Base-by-base conservation (phyloP, 2,888 invertebrate genomes). In the Unio delphinus region DNA sequence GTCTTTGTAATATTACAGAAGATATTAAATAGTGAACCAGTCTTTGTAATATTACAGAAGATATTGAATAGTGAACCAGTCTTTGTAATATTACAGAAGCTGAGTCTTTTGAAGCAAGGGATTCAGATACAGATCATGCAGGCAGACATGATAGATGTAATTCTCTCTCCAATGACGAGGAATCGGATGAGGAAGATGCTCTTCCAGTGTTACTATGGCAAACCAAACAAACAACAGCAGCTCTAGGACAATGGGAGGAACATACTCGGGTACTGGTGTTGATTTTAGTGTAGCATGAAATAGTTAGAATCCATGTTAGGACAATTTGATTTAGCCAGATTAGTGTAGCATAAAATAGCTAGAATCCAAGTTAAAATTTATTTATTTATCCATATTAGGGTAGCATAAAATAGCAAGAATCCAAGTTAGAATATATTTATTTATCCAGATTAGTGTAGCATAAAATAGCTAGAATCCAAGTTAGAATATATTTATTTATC, bases 191-290 rank as follows among this genome's bases (percentile, higher is more conserved):
- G 1, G 81, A 79, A 15, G 81, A 82, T 63, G 77, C 67, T 18
- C 64, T 83, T 45, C 85, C 84, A 71, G 86, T 83, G 70, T 86
- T 78, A 70, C 78, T 85, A 70, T 86, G 85, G 84, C 80, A 82
- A 81, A 87, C 77, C 18, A 70, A 73, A 68, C 76, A 84, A 69
- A 85, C 83, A 20, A 83, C 85, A 6, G 81, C 81, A 5, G 81
- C 79, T 68, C 91, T 97, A 65, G 97, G 97, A 28, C 93, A 94
- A 78, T 97, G 97, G 97, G 97, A 97, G 88, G 93, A 94, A 82
- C 93, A 96, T 90, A 97, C 97, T 26, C 94, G 93, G 91, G 95
- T 95, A 92, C 79, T 78, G 61, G 55, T 30, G 20, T 20, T 34
- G 59, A 8, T 30, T 57, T 58, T 59, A 26, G 28, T n/a, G 8